Evolutionary conservation across 2,113 vertebrate species (phyloP).

Genomic region (Probosciger aterrimus): DNA sequence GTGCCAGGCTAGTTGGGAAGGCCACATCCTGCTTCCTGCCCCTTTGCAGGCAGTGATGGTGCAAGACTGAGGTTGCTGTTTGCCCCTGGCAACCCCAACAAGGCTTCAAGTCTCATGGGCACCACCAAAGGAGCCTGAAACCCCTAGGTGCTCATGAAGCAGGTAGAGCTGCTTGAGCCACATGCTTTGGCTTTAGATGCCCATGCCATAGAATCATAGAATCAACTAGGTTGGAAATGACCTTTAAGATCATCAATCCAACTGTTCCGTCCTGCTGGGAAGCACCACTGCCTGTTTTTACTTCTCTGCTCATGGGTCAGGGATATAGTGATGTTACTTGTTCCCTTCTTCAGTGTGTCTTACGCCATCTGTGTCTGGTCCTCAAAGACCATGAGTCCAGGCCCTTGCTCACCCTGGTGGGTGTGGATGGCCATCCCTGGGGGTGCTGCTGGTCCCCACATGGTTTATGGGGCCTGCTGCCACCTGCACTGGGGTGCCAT

Average conservation of each 20-base stretch:
- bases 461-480: background rate
- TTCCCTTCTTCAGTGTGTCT: background rate
- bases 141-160: fast-evolving
- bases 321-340: background rate
- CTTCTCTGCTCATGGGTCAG: fast-evolving
- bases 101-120: background rate
- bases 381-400: fast-evolving
- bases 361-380: fast-evolving
- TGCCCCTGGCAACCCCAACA: background rate
- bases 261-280: background rate
- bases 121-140: background rate
- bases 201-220: background rate
- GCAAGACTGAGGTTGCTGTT: background rate
- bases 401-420: fast-evolving
- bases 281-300: background rate
- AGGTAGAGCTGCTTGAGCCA: background rate
- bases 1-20: background rate
- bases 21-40: background rate
- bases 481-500: background rate
- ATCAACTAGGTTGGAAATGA: background rate
- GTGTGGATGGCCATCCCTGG: fast-evolving
- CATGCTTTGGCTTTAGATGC: background rate
- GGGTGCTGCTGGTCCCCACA: fast-evolving
- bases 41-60: background rate
- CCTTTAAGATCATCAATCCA: background rate